Base-by-base conservation (phyloP, 2,888 invertebrate species). In the Melanostoma scalare region DNA sequence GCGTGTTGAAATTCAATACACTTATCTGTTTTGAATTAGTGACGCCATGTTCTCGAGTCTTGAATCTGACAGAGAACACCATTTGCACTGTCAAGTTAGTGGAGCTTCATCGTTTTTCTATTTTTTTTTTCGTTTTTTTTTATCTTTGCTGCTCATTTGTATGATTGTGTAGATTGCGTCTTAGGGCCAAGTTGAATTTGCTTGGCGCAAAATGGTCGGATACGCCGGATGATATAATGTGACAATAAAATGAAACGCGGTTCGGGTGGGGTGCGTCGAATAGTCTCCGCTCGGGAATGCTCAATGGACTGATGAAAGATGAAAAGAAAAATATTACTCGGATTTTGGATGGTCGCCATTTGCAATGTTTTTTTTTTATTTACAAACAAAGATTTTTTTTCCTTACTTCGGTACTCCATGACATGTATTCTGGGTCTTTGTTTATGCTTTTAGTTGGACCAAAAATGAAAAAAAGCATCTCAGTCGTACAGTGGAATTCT, bases 21-120 rank as follows among this genome's bases (percentile, higher is more conserved):
- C 48, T 20, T 85, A 86, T 86, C 86, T 86, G 86, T 82, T 86
- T 86, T 86, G 82, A 86, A 86, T 86, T 86, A 86, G 86, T 86
- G 85, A 86, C 85, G 86, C 86, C 85, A 86, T 85, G 85, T 85
- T 85, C 72, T 40, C 74, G 74, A 61, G 40, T 72, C 60, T 85
- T 77, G 74, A 71, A 67, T 65, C 81, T 74, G 81, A 85, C 85
- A 85, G 76, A 71, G 72, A 81, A 81, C 81, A 81, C 76, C 77
- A 77, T 85, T 81, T 60, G 81, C 75, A 60, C 73, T 69, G 81
- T 69, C 73, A 74, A 67, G 56, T 50, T 46, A 31, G 74, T 40
- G 44, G 52, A 9, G 46, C 35, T 10, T 42, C 4, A 2, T n/a
- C 6, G 4, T 10, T 4, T 56, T 56, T 40, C 20, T 60, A 20